These are phyloP conservation scores for Anguilla anguilla DNA, from an alignment of 2,797 vertebrate genomes.

Conservation along the genomic window DNA sequence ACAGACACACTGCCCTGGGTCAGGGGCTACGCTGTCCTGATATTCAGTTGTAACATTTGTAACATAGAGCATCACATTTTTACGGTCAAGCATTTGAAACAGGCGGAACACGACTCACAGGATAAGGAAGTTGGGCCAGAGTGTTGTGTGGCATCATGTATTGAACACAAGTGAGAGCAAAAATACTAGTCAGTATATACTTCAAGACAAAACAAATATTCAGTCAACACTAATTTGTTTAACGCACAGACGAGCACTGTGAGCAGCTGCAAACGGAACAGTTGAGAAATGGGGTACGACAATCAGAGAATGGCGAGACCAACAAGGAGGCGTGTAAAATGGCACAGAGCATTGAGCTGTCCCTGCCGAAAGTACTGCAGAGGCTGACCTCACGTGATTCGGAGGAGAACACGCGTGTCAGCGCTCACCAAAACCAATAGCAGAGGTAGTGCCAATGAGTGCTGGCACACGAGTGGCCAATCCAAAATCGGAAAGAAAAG, in stretches of 20 bases:
- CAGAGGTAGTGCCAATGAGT: not conserved
- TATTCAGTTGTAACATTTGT: not conserved
- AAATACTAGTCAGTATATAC: not conserved
- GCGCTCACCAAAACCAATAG: not conserved
- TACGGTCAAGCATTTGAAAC: not conserved
- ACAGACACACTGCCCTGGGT: not conserved
- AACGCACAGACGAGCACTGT: not conserved
- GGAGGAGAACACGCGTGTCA: not conserved
- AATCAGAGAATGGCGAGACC: not conserved
- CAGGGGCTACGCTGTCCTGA: not conserved
- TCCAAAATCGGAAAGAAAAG: not conserved
- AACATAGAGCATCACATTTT: conserved; percentile 7
- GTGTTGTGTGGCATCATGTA: not conserved
- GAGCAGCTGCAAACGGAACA: not conserved
- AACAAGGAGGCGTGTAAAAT: not conserved
- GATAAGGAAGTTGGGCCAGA: not conserved
- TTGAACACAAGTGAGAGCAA: not conserved
- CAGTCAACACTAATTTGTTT: not conserved
- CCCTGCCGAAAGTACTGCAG: too few relatives aligned
- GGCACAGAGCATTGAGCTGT: not conserved
- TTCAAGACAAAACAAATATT: not conserved
- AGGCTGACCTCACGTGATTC: not conserved
- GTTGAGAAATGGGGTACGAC: not conserved
- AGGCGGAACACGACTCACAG: not conserved
- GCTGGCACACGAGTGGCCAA: not conserved